Evolutionary conservation across 2,797 vertebrate species (phyloP), one percentile per base, ranked within the genome.

Genomic region (Gorsachius magnificus): DNA sequence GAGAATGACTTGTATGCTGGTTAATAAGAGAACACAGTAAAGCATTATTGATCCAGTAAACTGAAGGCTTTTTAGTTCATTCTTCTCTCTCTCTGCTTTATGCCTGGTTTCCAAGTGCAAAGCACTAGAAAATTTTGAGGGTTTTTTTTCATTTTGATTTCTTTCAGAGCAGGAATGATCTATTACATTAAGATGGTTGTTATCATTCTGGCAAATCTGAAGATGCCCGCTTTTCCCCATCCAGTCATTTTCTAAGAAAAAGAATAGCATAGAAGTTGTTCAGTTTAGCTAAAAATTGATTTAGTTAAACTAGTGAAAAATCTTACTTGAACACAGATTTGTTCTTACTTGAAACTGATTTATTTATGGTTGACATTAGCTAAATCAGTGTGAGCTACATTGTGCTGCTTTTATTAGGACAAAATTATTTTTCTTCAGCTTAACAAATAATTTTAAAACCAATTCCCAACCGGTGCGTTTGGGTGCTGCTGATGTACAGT

Each of bases 31-130:
- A 91, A 51, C 28, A 56, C 20, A 54, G 43, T 78, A 61, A 91
- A 92, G 33, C 29, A 48, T 83, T 95, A 92, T 91, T 82, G 91
- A 91, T 93, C 36, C 46, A 54, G 43, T 90, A 78, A 85, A 86
- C 79, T 10, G 45, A 81, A 90, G 33, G 50, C 29, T 74, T 90
- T 80, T 90, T 85, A 69, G 41, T 84, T 94, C 29, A 26, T 72
- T 89, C 61, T 81, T 87, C 36, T 65, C 54, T 86, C 56, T 85
- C 16, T 81, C 41, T 46, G 41, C 45, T 87, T 90, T 85, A 61
- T 74, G 16, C 26, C 70, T 79, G 11, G 76, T 87, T 94, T 82
- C 41, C 12, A 58, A 19, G 60, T 60, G 33, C 77, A 80, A 80
- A 68, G 16, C 33, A 72, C 54, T 80, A 70, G 24, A 77, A 56